Percentiles rank a stretch among this genome's conserved stretches.
Conservation (phyloP, 2,888 invertebrate species). For the Pterobdella sp. region DNA sequence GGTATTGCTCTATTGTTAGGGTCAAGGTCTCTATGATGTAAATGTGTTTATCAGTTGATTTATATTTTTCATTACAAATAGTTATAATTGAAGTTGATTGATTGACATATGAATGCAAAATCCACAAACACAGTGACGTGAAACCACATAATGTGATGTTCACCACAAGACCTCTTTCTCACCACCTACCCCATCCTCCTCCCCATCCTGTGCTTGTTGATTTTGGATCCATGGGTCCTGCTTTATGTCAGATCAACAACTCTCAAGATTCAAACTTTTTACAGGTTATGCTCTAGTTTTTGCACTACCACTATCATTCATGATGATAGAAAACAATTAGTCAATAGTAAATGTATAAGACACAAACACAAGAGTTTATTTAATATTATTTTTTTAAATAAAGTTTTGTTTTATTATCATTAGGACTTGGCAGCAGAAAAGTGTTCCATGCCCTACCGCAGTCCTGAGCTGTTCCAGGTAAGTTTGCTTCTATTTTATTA, state of each 20-base stretch:
- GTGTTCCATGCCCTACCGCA: slow-evolving; percentile 78
- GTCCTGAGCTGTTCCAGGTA: slow-evolving; percentile 72
- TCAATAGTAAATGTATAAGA: neutral
- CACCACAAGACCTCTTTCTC: slow-evolving; percentile 43
- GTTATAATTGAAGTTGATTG: slow-evolving; percentile 1
- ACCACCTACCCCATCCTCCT: neutral
- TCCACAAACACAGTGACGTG: slow-evolving; percentile 59
- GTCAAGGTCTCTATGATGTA: neutral
- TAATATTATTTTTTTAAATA: neutral
- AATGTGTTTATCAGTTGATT: neutral
- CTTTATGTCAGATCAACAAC: slow-evolving; percentile 48
- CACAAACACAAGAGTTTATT: neutral
- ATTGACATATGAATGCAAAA: neutral
- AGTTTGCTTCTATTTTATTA: neutral
- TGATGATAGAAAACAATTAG: neutral
- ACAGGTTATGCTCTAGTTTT: slow-evolving; percentile 43
- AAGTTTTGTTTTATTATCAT: too few relatives aligned
- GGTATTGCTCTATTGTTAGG: slow-evolving; percentile 8
- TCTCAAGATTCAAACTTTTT: slow-evolving; percentile 47
- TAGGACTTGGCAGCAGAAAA: slow-evolving; percentile 75
- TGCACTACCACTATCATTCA: neutral
- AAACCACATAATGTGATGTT: slow-evolving; percentile 78
- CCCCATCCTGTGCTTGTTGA: slow-evolving; percentile 68
- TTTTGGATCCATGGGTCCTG: slow-evolving; percentile 59
- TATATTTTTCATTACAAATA: neutral